Conservation (phyloP, 2,888 invertebrate species). For the Sminthurides aquaticus region DNA sequence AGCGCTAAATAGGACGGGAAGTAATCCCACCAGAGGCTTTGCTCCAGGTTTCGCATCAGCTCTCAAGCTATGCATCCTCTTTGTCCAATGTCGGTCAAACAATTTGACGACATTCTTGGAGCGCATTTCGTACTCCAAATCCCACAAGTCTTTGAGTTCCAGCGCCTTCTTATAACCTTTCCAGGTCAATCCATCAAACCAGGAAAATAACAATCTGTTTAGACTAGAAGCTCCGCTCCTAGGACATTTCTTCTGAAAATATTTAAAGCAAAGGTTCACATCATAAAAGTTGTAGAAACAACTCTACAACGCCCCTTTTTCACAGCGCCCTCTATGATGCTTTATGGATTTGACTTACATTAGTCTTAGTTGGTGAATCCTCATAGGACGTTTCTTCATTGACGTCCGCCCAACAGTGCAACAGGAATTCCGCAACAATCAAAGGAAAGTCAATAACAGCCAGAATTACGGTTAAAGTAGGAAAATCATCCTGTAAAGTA, state of each 20-base stretch:
- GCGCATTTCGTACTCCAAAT: conserved; percentile 49
- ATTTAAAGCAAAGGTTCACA: neutral
- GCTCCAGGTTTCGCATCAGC: neutral
- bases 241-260: conserved; percentile 69
- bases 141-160: conserved; percentile 52
- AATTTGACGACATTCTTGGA: conserved; percentile 45
- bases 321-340: neutral
- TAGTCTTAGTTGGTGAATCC: neutral
- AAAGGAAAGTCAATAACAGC: conserved; percentile 52
- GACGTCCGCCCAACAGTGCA: conserved; percentile 74
- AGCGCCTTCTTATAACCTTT: conserved; percentile 51
- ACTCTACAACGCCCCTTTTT: neutral
- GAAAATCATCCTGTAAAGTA: conserved; percentile 30
- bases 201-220: conserved; percentile 75
- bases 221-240: conserved; percentile 77
- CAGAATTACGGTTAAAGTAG: conserved; percentile 66
- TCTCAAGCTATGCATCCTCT: conserved; percentile 14
- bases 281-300: neutral
- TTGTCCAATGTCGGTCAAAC: conserved; percentile 48
- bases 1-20: conserved; percentile 73
- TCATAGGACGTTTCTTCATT: conserved; percentile 32
- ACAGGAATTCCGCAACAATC: conserved; percentile 60
- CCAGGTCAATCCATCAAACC: conserved; percentile 59
- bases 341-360: too few relatives aligned
- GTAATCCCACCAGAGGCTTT: conserved; percentile 66